Conservation (phyloP, 2,888 invertebrate genomes). For the Coenonympha glycerion region DNA sequence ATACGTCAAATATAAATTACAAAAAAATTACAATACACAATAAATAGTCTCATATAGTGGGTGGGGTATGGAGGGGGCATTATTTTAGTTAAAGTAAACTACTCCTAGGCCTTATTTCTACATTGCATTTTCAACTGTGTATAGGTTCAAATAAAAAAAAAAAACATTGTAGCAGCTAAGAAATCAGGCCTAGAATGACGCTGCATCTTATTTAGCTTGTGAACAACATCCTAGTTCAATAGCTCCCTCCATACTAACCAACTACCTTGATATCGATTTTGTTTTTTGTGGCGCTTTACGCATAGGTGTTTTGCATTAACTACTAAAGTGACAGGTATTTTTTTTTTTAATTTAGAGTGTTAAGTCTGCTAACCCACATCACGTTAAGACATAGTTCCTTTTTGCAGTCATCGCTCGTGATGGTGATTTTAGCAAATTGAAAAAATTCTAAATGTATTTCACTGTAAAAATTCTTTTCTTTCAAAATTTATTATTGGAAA, state of each 20-base stretch:
- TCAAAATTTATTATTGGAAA: no score
- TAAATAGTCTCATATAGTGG: conserved; percentile 1
- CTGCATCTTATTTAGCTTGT: conserved; percentile 17
- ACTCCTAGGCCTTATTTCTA: background rate
- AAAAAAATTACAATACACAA: no score
- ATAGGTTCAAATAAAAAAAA: background rate
- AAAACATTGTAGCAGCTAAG: background rate
- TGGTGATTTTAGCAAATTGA: background rate
- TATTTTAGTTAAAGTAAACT: background rate
- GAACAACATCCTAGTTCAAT: conserved; percentile 40
- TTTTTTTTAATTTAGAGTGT: conserved; percentile 11
- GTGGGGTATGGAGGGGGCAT: background rate
- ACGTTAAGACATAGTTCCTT: conserved; percentile 15
- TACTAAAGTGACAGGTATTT: conserved; percentile 17
- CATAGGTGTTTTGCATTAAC: conserved; percentile 34
- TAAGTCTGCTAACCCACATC: no score
- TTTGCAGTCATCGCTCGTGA: background rate
- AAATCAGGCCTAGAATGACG: no score
- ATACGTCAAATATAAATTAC: no score
- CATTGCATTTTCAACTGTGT: no score
- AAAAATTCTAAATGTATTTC: background rate
- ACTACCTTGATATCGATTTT: conserved; percentile 15
- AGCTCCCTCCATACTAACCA: conserved; percentile 52
- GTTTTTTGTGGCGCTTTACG: conserved; percentile 62
- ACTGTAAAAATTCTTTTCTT: background rate